Evolutionary conservation across 2,888 invertebrate species (phyloP), one percentile per base, ranked within the genome.

Genomic region (Monopis laevigella): DNA sequence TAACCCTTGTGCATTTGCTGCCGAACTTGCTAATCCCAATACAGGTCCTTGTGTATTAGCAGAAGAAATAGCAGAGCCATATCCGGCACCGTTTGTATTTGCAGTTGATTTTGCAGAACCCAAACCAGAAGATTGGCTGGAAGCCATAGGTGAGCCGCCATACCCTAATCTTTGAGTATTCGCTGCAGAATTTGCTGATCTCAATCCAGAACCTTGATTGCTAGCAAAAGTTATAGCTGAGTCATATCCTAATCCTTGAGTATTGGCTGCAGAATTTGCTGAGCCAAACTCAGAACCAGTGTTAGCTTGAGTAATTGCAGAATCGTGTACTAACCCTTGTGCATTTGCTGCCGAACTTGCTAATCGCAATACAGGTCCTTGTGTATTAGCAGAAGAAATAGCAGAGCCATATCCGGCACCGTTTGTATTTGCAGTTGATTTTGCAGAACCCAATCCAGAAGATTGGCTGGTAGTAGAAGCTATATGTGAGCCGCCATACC

Each of bases 161-260:
- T 18, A 43, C 5, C 43, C 43, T 5, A n/a, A n/a, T 11, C 56
- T 59, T 7, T 56, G 55, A 3, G 35, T 35, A 10, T 18, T 35
- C 2, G 35, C 35, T 4, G 17, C 17, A 10, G 35, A 4, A 16
- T 16, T 21, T 28, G 21, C 39, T 14, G 59, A 58, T 28, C 69
- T 26, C 6, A 21, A 13, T 10, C 28, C 77, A 47, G 77, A 75
- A n/a, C 63, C 40, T 6, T 56, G 55, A 16, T 50, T 52, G 46
- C 58, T 47, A 2, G 61, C 61, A 2, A 42, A 45, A 3, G 61
- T 57, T 40, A 58, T 62, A 36, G 61, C 56, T n/a, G 41, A 21
- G 27, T 52, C 50, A 6, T 51, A 50, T 17, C 42, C 42, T 38
- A 54, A 56, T 17, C 28, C 28, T 18, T 36, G 28, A 14, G 38